Percentiles rank a stretch among this genome's conserved stretches.
Evolutionary conservation across 2,113 vertebrate species (phyloP).

Genomic region (Epinephelus fuscoguttatus): DNA sequence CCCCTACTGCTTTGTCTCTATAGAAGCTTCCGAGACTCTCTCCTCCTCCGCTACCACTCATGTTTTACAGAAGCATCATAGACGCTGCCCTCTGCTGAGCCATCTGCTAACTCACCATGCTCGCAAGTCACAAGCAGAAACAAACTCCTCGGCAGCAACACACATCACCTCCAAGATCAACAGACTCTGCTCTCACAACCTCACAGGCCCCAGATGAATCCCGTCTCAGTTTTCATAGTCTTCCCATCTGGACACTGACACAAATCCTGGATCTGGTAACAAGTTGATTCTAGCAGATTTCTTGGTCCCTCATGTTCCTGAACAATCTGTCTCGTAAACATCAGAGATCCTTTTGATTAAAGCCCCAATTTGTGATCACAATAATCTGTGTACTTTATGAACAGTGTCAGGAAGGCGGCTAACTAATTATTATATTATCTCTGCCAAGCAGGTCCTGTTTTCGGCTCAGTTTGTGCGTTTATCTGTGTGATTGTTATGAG

Average conservation of each 20-base stretch:
- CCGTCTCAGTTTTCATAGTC: not conserved
- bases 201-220: slow-evolving; percentile 1
- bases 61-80: slow-evolving; percentile 40
- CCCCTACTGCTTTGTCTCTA: slow-evolving; percentile 9
- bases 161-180: slow-evolving; percentile 31
- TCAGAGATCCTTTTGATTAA: not conserved
- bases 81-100: slow-evolving; percentile 60
- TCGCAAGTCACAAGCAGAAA: slow-evolving; percentile 10
- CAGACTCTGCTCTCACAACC: slow-evolving; percentile 34
- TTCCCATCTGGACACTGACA: slow-evolving; percentile 52
- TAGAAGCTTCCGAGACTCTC: not conserved
- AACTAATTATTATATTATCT: not conserved
- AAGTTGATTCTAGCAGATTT: slow-evolving; percentile 37
- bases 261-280: slow-evolving; percentile 19
- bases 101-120: slow-evolving; percentile 63
- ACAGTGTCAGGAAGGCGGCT: not conserved
- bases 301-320: not conserved
- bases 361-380: not conserved
- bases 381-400: not conserved
- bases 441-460: too few species aligned
- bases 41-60: slow-evolving; percentile 33
- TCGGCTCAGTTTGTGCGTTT: too few species aligned
- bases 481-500: too few species aligned
- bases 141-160: slow-evolving; percentile 30
- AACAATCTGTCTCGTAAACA: slow-evolving; percentile 24